These are phyloP conservation scores for Simalia tracyae DNA, from an alignment of 2,797 vertebrate genomes.

Conservation along the genomic window DNA sequence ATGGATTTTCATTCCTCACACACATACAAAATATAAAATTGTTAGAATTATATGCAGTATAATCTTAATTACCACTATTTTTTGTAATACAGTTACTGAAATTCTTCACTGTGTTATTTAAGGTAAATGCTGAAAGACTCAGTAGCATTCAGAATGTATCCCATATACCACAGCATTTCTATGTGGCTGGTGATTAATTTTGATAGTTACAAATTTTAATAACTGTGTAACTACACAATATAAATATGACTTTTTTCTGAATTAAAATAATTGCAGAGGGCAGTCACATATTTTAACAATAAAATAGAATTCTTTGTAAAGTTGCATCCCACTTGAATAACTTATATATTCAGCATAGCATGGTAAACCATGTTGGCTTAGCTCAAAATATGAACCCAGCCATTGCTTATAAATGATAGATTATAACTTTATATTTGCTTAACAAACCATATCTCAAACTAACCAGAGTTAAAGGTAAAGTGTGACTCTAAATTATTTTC, in stretches of 20 bases:
- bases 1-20: slow-evolving; percentile 47
- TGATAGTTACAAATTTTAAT: slow-evolving; percentile 52
- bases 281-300: slow-evolving; percentile 24
- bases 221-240: slow-evolving; percentile 17
- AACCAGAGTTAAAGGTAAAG: slow-evolving; percentile 12
- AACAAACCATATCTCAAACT: slow-evolving; percentile 18
- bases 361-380: background rate
- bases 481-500: slow-evolving; percentile 8
- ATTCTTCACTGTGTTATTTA: slow-evolving; percentile 39
- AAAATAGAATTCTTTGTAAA: slow-evolving; percentile 22
- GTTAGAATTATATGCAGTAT: slow-evolving; percentile 38
- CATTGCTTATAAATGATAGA: background rate
- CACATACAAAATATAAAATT: slow-evolving; percentile 44
- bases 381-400: background rate
- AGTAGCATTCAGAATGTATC: slow-evolving; percentile 43
- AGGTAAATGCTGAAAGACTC: slow-evolving; percentile 55
- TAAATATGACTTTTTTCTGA: background rate
- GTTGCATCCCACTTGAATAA: background rate
- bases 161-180: slow-evolving; percentile 44
- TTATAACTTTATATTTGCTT: background rate
- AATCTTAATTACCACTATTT: slow-evolving; percentile 47
- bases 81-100: slow-evolving; percentile 54
- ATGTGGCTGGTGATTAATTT: slow-evolving; percentile 31
- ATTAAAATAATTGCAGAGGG: slow-evolving; percentile 28
- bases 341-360: slow-evolving; percentile 24